A percentile compares a stretch with the other conserved stretches of the same genome.
These are phyloP conservation scores for Climacteris rufus DNA, from an alignment of 2,113 vertebrate genomes.

Conservation along the genomic window DNA sequence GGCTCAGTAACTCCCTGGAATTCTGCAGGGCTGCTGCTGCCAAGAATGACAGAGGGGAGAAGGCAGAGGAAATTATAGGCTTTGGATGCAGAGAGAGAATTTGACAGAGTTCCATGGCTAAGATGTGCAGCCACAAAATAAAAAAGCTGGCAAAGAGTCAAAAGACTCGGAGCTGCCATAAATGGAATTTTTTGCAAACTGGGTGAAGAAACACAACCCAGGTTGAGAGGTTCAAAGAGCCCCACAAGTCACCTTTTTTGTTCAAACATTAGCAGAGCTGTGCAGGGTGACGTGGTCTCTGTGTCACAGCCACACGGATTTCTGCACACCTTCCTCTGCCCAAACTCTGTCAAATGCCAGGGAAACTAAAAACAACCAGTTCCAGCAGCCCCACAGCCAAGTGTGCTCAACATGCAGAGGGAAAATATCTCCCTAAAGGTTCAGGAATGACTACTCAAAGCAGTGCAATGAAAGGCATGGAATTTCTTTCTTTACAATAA, in stretches of 20 bases:
- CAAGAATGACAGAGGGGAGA: conserved; percentile 61
- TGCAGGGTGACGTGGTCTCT: neutral
- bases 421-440: neutral
- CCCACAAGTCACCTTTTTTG: neutral
- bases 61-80: conserved; percentile 63
- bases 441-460: neutral
- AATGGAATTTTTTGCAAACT: conserved; percentile 57
- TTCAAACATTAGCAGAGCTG: neutral
- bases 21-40: conserved; percentile 17
- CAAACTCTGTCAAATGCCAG: neutral
- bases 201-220: neutral
- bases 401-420: neutral
- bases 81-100: conserved; percentile 12
- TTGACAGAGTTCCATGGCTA: conserved; percentile 27
- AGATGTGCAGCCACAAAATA: conserved; percentile 37
- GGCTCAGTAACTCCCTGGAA: conserved; percentile 39
- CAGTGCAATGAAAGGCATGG: neutral
- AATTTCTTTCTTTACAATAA: neutral
- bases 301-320: neutral
- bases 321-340: neutral
- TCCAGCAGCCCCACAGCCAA: neutral
- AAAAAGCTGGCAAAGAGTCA: conserved; percentile 49
- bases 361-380: neutral
- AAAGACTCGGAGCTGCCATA: conserved; percentile 31
- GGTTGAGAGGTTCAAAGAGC: neutral